These are phyloP conservation scores for Patiria miniata DNA, from an alignment of 35 echinoderm and acorn worm genomes.

Conservation along the genomic window DNA sequence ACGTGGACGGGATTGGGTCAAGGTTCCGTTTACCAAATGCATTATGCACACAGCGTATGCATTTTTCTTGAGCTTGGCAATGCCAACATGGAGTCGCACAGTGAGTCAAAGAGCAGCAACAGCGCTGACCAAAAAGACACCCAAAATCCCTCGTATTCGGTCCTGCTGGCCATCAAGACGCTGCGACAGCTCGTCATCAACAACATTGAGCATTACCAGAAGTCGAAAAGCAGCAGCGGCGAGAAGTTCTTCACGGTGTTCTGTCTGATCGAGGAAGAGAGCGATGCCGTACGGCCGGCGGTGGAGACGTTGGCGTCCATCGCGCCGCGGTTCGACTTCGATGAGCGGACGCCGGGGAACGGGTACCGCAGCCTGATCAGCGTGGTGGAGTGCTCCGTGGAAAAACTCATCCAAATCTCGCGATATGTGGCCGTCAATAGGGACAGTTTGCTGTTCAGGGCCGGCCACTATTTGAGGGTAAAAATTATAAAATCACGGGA, in stretches of 20 bases:
- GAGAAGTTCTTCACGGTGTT: constrained; percentile 81
- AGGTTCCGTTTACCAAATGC: not conserved
- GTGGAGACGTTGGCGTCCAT: constrained; percentile 82
- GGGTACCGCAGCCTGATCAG: constrained; percentile 91
- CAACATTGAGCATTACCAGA: constrained; percentile 94
- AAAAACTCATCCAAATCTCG: constrained; percentile 69
- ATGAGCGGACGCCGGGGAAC: constrained; percentile 72
- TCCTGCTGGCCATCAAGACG: constrained; percentile 57
- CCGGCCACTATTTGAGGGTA: constrained; percentile 65
- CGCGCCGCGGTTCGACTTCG: constrained; percentile 79
- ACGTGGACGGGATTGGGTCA: not conserved
- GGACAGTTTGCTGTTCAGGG: constrained; percentile 79
- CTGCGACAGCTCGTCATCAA: constrained; percentile 84
- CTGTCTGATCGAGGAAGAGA: constrained; percentile 89
- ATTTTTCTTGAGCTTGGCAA: too few relatives aligned
- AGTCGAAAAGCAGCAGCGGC: constrained; percentile 60
- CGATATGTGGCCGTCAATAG: constrained; percentile 62
- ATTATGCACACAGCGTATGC: too few relatives aligned
- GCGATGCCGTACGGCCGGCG: constrained; percentile 82
- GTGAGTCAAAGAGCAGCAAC: not conserved
- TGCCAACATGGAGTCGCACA: constrained; percentile 6
- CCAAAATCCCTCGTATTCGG: constrained; percentile 46
- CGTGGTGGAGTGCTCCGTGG: constrained; percentile 83
- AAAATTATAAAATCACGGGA: too few relatives aligned
- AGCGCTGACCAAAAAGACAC: not conserved